Evolutionary conservation across 2,888 invertebrate species (phyloP).

Genomic region (Spatulosminthurus flaviceps): DNA sequence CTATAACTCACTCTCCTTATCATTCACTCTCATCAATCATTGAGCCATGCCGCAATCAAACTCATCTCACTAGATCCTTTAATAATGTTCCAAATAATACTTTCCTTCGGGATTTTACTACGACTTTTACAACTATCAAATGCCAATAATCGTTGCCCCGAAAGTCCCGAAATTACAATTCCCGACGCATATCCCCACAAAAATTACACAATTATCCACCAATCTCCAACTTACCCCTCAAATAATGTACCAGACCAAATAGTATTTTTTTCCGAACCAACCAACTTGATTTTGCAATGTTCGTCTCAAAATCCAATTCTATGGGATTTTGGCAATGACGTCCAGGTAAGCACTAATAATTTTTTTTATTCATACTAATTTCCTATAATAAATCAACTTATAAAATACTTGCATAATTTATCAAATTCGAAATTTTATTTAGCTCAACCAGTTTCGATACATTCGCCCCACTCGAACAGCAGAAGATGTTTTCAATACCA

Average conservation of each 20-base stretch:
- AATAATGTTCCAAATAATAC: no score
- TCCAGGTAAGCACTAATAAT: neutral
- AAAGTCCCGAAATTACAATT: neutral
- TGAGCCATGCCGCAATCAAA: no score
- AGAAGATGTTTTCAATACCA: neutral
- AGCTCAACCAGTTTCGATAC: constrained; percentile 20
- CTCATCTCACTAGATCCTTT: no score
- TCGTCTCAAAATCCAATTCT: neutral
- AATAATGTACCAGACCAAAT: neutral
- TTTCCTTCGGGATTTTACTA: neutral
- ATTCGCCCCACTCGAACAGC: constrained; percentile 21
- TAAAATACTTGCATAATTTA: neutral
- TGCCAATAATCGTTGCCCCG: no score
- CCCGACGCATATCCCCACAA: neutral
- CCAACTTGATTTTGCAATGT: neutral
- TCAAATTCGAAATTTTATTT: neutral
- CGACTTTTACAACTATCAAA: neutral
- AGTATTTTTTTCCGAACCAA: neutral
- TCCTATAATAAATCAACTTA: neutral
- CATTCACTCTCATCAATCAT: no score
- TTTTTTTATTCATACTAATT: neutral
- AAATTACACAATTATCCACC: neutral
- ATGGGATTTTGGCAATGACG: constrained; percentile 12
- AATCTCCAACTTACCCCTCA: neutral
- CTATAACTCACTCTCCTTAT: no score